These are phyloP conservation scores for Tapirus terrestris DNA, from an alignment of 2,113 vertebrate species.

Conservation along the genomic window DNA sequence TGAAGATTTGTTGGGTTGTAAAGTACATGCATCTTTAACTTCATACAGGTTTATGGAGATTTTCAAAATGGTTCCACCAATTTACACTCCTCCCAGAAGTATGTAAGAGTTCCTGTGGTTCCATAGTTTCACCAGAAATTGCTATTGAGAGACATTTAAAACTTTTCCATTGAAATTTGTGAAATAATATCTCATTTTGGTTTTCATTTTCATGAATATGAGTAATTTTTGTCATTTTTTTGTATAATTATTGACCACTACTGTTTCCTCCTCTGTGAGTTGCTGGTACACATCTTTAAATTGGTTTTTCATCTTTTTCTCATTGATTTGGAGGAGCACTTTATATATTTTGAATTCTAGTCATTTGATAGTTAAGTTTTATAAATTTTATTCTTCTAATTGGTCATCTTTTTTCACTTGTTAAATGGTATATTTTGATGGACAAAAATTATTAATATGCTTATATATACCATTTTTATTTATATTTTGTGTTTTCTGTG, in stretches of 20 bases:
- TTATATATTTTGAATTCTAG: neutral
- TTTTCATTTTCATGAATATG: neutral
- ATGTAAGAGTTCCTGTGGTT: neutral
- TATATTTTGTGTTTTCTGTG: neutral
- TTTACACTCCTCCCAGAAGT: neutral
- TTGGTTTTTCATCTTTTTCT: neutral
- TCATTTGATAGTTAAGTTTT: constrained; percentile 7
- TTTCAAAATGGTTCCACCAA: neutral
- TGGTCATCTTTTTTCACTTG: neutral
- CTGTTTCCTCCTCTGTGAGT: neutral
- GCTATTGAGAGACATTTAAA: neutral
- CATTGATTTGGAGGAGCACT: neutral
- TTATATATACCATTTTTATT: neutral
- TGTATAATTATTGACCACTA: neutral
- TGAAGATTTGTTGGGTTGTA: neutral
- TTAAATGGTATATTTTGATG: neutral
- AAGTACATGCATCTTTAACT: neutral
- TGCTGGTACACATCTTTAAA: neutral
- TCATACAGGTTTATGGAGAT: neutral
- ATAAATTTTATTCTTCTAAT: neutral
- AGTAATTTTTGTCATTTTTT: neutral
- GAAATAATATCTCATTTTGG: neutral
- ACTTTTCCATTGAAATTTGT: neutral
- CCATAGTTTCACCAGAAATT: neutral
- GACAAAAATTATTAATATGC: neutral